A percentile compares a stretch with the other conserved stretches of the same genome.
Evolutionary conservation across 2,888 invertebrate genomes (phyloP).

Genomic region (Brachypterus glaber): DNA sequence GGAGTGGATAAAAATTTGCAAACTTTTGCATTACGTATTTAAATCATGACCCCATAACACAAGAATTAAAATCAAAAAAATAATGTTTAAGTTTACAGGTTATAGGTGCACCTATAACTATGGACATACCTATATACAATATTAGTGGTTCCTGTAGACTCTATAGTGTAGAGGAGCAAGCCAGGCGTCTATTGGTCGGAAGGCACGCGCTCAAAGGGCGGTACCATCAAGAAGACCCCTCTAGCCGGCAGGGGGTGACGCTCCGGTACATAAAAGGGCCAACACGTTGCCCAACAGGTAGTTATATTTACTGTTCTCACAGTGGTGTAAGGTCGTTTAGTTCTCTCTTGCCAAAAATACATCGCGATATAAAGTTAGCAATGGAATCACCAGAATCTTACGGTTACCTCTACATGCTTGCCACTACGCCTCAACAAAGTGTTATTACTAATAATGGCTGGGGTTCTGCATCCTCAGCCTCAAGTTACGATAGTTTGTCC

Average conservation of each 20-base stretch:
- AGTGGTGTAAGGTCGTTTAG: conserved; percentile 14
- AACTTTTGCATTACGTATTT: too few relatives aligned
- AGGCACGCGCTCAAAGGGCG: conserved; percentile 34
- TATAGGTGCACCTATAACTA: too few relatives aligned
- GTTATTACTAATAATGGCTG: conserved; percentile 23
- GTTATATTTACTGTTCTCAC: conserved; percentile 21
- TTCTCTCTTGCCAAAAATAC: conserved; percentile 3
- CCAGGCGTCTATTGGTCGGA: conserved; percentile 27
- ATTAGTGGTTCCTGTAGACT: too few relatives aligned
- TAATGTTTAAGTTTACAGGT: too few relatives aligned
- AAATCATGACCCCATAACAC: too few relatives aligned
- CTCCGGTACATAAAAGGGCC: conserved; percentile 12
- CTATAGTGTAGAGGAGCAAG: too few relatives aligned
- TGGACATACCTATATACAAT: too few relatives aligned
- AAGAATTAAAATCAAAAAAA: too few relatives aligned
- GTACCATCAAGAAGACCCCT: conserved; percentile 23
- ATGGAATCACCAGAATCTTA: conserved; percentile 30
- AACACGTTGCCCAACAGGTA: conserved; percentile 32
- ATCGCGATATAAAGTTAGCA: conserved; percentile 3
- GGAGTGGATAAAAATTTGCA: too few relatives aligned
- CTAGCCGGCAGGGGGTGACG: conserved; percentile 17
- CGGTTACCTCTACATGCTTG: conserved; percentile 34
- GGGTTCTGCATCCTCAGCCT: conserved; percentile 27
- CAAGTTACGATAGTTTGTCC: conserved; percentile 32
- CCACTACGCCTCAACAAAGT: conserved; percentile 17